These are phyloP conservation scores for Genyomyrus donnyi DNA, from an alignment of 2,113 vertebrate genomes.

Conservation along the genomic window DNA sequence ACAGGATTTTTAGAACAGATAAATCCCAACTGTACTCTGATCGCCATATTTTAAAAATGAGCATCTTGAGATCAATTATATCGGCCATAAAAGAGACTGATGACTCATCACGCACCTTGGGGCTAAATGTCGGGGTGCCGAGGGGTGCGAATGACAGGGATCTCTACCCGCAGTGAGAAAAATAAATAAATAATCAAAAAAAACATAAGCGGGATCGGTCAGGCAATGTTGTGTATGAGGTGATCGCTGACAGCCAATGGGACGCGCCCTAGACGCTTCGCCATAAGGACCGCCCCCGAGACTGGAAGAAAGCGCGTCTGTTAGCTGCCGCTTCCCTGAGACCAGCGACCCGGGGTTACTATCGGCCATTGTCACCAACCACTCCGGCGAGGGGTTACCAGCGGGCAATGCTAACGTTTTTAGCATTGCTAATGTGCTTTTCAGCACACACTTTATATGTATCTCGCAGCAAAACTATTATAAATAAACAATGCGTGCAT, in stretches of 20 bases:
- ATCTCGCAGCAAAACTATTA: background rate
- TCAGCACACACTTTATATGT: background rate
- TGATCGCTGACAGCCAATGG: conserved; percentile 85
- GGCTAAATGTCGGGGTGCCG: background rate
- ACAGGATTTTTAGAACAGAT: background rate
- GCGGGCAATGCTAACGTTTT: conserved; percentile 45
- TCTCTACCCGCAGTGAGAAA: background rate
- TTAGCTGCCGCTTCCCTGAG: conserved; percentile 37
- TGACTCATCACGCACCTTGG: background rate
- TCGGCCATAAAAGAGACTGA: background rate
- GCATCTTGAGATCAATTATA: background rate
- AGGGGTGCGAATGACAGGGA: background rate
- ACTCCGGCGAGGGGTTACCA: conserved; percentile 46
- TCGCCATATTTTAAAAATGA: background rate
- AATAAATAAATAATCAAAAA: conserved; percentile 7
- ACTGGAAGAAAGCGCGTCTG: conserved; percentile 41
- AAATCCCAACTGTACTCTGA: background rate
- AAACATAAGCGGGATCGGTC: conserved; percentile 34
- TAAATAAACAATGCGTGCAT: background rate
- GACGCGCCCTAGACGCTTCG: conserved; percentile 49
- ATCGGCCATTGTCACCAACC: conserved; percentile 49
- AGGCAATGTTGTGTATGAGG: conserved; percentile 76
- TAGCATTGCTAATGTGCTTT: background rate
- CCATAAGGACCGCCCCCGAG: conserved; percentile 49
- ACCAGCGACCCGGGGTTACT: conserved; percentile 65